Percentiles rank a stretch among this genome's conserved stretches.
These are phyloP conservation scores for Xenopus borealis DNA, from an alignment of 2,113 vertebrate genomes.

Conservation along the genomic window DNA sequence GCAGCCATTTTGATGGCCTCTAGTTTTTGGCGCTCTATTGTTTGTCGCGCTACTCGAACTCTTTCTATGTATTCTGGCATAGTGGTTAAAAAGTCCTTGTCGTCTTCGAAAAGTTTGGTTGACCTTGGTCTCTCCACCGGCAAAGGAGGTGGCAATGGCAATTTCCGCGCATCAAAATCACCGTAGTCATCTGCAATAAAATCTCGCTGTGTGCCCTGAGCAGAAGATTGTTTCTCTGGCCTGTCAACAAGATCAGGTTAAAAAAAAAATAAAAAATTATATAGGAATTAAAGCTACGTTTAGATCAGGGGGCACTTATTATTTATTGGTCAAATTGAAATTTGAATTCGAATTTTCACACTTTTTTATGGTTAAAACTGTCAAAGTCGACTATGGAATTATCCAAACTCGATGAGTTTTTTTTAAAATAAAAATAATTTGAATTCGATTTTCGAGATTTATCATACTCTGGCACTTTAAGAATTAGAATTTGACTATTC, in stretches of 20 bases:
- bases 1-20: not conserved
- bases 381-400: too few relatives aligned
- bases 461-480: too few relatives aligned
- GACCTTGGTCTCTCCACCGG: constrained; percentile 1
- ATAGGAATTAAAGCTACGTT: too few relatives aligned
- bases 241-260: not conserved
- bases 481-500: too few relatives aligned
- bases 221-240: not conserved
- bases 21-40: not conserved
- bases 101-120: not conserved
- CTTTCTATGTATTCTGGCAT: constrained; percentile 4
- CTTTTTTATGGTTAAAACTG: too few relatives aligned
- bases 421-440: too few relatives aligned
- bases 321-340: too few relatives aligned
- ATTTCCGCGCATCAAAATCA: constrained; percentile 28
- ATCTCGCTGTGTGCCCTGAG: not conserved
- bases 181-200: constrained; percentile 15
- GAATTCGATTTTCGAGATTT: too few relatives aligned
- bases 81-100: constrained; percentile 3
- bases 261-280: too few relatives aligned
- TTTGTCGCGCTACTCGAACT: not conserved
- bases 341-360: too few relatives aligned
- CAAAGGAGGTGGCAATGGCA: not conserved
- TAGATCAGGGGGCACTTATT: too few relatives aligned
- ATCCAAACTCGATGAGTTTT: too few relatives aligned